These are phyloP conservation scores for Calcarius lapponicus DNA, from an alignment of 2,797 vertebrate species.

Conservation along the genomic window DNA sequence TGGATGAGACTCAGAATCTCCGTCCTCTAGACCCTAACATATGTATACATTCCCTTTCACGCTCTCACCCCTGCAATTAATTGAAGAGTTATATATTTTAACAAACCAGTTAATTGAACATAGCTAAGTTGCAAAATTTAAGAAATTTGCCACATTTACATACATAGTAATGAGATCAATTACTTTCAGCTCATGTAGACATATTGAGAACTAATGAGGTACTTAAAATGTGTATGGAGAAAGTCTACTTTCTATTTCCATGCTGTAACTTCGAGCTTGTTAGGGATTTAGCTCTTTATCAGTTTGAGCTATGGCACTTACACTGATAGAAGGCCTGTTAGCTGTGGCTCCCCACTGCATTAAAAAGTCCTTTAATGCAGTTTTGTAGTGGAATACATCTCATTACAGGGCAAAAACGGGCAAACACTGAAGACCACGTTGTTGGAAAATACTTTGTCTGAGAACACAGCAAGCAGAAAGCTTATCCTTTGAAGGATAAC, in stretches of 20 bases:
- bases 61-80: constrained; percentile 32
- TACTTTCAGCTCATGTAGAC: constrained; percentile 47
- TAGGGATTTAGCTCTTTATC: constrained; percentile 55
- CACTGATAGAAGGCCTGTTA: constrained; percentile 10
- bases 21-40: constrained; percentile 11
- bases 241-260: constrained; percentile 19
- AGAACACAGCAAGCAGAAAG: constrained; percentile 43
- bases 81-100: constrained; percentile 49
- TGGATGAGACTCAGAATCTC: constrained; percentile 4
- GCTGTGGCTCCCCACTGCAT: constrained; percentile 39
- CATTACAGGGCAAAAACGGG: constrained; percentile 43
- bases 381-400: constrained; percentile 32
- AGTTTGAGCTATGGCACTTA: constrained; percentile 37
- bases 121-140: constrained; percentile 48
- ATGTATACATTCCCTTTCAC: constrained; percentile 7
- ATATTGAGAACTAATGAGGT: constrained; percentile 63
- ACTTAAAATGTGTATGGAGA: constrained; percentile 39
- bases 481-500: constrained; percentile 61
- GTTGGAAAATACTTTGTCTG: constrained; percentile 60
- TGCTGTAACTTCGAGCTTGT: constrained; percentile 45
- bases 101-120: constrained; percentile 46
- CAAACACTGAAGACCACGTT: constrained; percentile 1
- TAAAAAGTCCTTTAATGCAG: constrained; percentile 31
- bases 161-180: constrained; percentile 40
- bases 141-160: constrained; percentile 43